phyloP scores from a whole-genome alignment of 2,797 vertebrate species.

The Muscicapa striata region DNA sequence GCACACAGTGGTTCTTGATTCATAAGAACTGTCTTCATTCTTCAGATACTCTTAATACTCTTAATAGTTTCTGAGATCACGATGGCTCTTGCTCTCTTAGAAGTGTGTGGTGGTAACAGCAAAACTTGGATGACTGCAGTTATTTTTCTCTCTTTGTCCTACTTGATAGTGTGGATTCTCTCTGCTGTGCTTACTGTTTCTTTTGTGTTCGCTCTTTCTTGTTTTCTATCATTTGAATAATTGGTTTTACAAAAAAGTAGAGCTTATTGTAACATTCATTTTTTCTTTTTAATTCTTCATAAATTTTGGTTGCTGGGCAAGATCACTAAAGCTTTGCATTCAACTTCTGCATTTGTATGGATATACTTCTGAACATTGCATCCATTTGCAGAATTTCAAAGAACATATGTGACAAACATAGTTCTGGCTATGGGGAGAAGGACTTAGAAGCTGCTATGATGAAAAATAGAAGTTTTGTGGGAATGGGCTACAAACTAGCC shows the following conservation, averaged over 20 bases:
- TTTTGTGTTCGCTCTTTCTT: background rate
- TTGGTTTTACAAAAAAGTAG: background rate
- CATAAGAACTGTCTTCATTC: background rate
- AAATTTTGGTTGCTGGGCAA: background rate
- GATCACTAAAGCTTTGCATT: background rate
- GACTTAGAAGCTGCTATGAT: background rate
- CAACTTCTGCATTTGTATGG: background rate
- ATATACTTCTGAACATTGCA: background rate
- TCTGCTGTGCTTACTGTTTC: background rate
- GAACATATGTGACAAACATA: background rate
- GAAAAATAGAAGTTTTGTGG: background rate
- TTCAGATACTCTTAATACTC: background rate
- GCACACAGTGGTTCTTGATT: background rate
- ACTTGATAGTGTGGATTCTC: background rate
- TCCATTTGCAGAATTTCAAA: background rate
- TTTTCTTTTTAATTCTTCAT: background rate
- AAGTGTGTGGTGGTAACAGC: background rate
- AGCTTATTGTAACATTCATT: background rate
- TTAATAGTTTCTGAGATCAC: background rate
- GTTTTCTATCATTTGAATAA: background rate
- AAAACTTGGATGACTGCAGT: background rate
- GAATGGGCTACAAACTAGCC: background rate
- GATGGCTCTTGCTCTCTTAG: background rate
- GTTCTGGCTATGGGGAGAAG: background rate
- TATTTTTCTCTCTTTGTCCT: background rate